Conservation (phyloP, 64 coral and sea anemone genomes). For the Montipora foliosa region DNA sequence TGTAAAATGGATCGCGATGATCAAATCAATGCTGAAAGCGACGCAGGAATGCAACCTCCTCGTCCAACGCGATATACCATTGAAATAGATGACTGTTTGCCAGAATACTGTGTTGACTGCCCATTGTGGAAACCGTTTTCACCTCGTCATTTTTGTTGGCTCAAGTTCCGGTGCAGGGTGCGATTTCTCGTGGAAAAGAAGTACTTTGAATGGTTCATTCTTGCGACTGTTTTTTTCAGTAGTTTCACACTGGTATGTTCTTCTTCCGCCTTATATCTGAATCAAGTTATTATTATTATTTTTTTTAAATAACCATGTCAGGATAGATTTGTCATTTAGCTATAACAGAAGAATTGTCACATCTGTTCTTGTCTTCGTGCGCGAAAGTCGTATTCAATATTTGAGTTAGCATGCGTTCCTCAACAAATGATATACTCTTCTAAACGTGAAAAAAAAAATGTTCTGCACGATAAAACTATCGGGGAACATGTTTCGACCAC, state of each 20-base stretch:
- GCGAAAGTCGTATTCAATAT: too few species aligned
- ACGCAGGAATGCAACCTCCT: not conserved
- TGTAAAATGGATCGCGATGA: not conserved
- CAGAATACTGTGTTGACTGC: slow-evolving; percentile 18
- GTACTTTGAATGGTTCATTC: slow-evolving; percentile 96
- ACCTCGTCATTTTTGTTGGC: slow-evolving; percentile 65
- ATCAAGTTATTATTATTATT: not conserved
- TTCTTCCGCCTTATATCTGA: too few species aligned
- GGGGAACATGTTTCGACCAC: too few species aligned
- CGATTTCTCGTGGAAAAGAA: slow-evolving; percentile 79
- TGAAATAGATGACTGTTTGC: slow-evolving; percentile 50
- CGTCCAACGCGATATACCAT: slow-evolving; percentile 29
- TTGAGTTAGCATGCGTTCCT: too few species aligned
- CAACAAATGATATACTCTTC: too few species aligned
- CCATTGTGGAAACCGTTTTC: slow-evolving; percentile 39
- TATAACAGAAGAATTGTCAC: too few species aligned
- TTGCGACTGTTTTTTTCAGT: slow-evolving; percentile 77
- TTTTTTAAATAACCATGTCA: too few species aligned
- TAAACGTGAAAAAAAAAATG: too few species aligned
- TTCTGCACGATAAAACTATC: too few species aligned
- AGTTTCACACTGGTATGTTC: slow-evolving; percentile 84
- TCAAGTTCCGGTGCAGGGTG: slow-evolving; percentile 79
- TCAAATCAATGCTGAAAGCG: not conserved
- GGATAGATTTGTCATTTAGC: too few species aligned
- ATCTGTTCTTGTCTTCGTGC: too few species aligned